A percentile compares a stretch with the other conserved stretches of the same genome.
Conservation (phyloP, 2,113 vertebrate species). For the Illadopsis cleaveri region DNA sequence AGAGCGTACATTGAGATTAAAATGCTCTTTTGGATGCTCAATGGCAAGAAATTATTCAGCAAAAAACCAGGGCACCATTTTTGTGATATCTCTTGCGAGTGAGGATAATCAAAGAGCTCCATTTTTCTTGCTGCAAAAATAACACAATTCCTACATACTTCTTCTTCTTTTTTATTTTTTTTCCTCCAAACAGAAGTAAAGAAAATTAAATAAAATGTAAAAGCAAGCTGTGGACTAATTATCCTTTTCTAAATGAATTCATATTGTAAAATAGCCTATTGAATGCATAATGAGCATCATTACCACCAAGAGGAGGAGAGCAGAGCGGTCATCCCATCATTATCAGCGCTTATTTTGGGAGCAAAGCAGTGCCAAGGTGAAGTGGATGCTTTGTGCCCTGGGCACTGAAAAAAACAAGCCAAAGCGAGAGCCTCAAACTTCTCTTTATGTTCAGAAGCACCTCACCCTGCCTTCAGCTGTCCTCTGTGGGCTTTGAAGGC, state of each 20-base stretch:
- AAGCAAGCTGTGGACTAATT: conserved; percentile 72
- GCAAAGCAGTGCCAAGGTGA: background rate
- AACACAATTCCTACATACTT: conserved; percentile 23
- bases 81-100: conserved; percentile 2
- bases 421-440: background rate
- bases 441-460: background rate
- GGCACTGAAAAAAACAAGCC: background rate
- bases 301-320: conserved; percentile 44
- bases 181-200: conserved; percentile 40
- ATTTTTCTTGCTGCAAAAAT: conserved; percentile 55
- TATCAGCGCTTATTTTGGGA: background rate
- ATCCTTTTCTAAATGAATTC: conserved; percentile 70
- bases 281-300: conserved; percentile 58
- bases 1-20: conserved; percentile 74
- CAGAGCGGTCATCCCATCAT: conserved; percentile 9
- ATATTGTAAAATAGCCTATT: conserved; percentile 55
- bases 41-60: conserved; percentile 66
- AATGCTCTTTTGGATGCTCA: conserved; percentile 73
- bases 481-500: background rate
- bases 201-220: conserved; percentile 75
- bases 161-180: background rate
- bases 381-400: background rate
- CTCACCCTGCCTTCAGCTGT: background rate
- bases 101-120: conserved; percentile 44
- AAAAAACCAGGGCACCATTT: conserved; percentile 67